These are phyloP conservation scores for Hemicrepidius hirtus DNA, from an alignment of 2,888 invertebrate genomes.

Conservation along the genomic window DNA sequence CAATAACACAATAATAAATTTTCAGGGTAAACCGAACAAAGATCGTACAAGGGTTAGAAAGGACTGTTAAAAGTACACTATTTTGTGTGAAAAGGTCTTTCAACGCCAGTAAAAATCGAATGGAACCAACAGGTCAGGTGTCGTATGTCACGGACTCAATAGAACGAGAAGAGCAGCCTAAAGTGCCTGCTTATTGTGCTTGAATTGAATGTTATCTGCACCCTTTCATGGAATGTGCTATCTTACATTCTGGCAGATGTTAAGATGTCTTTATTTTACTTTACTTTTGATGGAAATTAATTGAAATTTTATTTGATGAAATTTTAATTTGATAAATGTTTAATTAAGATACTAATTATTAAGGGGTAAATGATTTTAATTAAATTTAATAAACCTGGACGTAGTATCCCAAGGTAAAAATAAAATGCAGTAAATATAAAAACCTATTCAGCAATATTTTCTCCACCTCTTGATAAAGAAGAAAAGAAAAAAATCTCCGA, in stretches of 20 bases:
- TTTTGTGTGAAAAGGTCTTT: conserved; percentile 45
- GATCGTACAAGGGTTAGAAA: conserved; percentile 15
- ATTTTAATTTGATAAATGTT: neutral
- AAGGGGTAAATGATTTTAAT: neutral
- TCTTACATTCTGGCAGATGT: conserved; percentile 24
- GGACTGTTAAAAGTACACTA: conserved; percentile 40
- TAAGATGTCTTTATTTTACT: neutral
- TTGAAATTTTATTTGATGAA: neutral
- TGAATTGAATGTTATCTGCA: conserved; percentile 62
- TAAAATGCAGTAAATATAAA: no score
- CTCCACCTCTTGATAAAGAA: no score
- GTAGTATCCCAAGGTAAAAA: no score
- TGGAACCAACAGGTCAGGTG: conserved; percentile 55
- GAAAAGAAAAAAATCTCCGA: no score
- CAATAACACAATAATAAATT: conserved; percentile 3
- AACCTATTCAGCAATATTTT: no score
- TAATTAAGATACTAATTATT: neutral
- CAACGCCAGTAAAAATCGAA: conserved; percentile 45
- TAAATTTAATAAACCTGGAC: no score
- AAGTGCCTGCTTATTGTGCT: conserved; percentile 65
- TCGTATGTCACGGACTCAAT: conserved; percentile 56
- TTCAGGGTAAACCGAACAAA: conserved; percentile 3
- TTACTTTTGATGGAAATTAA: neutral
- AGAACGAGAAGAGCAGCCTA: conserved; percentile 61
- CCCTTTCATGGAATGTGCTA: conserved; percentile 58